Percentiles rank a stretch among this genome's conserved stretches.
phyloP scores from a whole-genome alignment of 2,797 vertebrate genomes.

The Pseudomugil tenellus region DNA sequence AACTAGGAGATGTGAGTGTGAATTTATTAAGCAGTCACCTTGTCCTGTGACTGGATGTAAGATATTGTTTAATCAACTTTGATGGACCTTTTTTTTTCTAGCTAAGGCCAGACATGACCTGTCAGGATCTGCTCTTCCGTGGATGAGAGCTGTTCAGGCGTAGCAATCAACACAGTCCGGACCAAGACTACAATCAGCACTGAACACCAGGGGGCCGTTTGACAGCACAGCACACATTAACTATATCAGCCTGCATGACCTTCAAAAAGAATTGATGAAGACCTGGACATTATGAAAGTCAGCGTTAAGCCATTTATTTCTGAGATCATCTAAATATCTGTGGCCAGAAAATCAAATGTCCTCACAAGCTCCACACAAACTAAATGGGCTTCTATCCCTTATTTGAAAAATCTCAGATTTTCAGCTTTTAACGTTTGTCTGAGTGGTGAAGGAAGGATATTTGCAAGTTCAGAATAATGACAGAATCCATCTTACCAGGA shows the following conservation, averaged over 20 bases:
- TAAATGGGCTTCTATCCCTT: neutral
- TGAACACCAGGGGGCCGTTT: conserved; percentile 51
- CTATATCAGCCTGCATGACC: conserved; percentile 44
- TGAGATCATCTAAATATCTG: conserved; percentile 29
- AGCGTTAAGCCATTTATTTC: conserved; percentile 42
- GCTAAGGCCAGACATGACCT: conserved; percentile 38
- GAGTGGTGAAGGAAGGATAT: neutral
- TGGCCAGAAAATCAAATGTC: conserved; percentile 3
- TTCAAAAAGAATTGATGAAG: conserved; percentile 45
- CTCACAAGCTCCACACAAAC: conserved; percentile 3
- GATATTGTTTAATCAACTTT: conserved; percentile 47
- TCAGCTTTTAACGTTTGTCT: neutral
- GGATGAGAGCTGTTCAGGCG: conserved; percentile 45
- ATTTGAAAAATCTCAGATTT: neutral
- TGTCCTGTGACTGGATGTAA: conserved; percentile 40
- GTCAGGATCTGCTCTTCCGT: conserved; percentile 44
- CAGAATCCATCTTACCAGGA: neutral
- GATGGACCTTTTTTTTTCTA: conserved; percentile 25
- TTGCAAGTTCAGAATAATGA: neutral
- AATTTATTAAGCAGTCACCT: conserved; percentile 65
- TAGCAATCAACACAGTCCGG: conserved; percentile 57
- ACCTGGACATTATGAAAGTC: conserved; percentile 29
- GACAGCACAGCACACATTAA: conserved; percentile 43
- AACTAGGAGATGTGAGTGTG: conserved; percentile 43
- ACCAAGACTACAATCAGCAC: conserved; percentile 67